Evolutionary conservation across 2,113 vertebrate species (phyloP), one percentile per base, ranked within the genome.

Genomic region (Pangasianodon hypophthalmus): DNA sequence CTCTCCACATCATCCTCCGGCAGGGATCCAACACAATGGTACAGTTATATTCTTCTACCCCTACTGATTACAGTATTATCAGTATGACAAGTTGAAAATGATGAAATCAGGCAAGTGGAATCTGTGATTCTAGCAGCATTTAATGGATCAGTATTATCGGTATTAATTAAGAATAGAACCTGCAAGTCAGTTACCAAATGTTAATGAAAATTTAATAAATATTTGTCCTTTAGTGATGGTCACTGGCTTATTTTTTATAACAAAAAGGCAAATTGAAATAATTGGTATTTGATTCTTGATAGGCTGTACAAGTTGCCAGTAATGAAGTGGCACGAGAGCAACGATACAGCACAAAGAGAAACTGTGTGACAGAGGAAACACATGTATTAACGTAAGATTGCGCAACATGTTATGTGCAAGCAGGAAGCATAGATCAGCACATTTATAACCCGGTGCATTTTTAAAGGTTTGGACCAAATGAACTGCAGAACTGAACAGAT

Each of bases 381-480:
- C 81, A 10, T 84, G 82, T 60, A 26, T 84, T 60, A 29, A 10
- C 6, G 10, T 26, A 60, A 84, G 32, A 84, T 84, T 84, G 82
- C 82, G 56, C 56, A 84, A 84, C 82, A 6, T 26, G 50, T 32
- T 54, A 54, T 54, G 9, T 13, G 54, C 82, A 60, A 41, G 54
- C 56, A 60, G 82, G 56, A 84, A 26, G 10, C 5, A 60, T 14
- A 58, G 21, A 84, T 84, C 82, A 84, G 82, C 82, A 84, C 19
- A 60, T 84, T 60, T 60, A 7, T 16, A 24, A 4, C 19, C 24
- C 4, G 0, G 13, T 29, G 11, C 11, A 7, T 60, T 60, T 44
- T 18, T 18, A 37, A 71, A 75, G 44, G 44, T 37, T 37, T 56
- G 52, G 16, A 56, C 7, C 37, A 37, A 37, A 58, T 21, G 6